Evolutionary conservation across 2,797 vertebrate genomes (phyloP), one percentile per base, ranked within the genome.

Genomic region (Dendrocincla fuliginosa): DNA sequence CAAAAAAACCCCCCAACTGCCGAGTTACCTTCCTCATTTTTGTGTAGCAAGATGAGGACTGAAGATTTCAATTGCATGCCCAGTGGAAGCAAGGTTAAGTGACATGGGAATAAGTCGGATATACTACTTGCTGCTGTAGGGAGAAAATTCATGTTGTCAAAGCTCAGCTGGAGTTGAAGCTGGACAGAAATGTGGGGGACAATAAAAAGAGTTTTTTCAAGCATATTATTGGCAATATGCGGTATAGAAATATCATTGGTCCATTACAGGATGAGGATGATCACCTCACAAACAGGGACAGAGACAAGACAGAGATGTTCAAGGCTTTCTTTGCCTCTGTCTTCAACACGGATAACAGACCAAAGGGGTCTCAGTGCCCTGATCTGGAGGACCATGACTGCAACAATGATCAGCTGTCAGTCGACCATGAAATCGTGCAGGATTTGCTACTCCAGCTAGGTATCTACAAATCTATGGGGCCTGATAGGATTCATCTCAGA

Each of bases 1-100:
- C 35, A 53, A 53, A n/a, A 57, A 37, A 11, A 2, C 0, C 18
- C 42, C 9, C 18, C 18, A 44, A 47, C 18, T 6, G 10, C 20
- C 19, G 25, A 2, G 4, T 18, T 68, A 15, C n/a, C 18, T 22
- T 27, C 6, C 35, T 61, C 0, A 0, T 19, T 68, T 75, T 42
- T 57, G 5, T 30, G 7, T 22, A 68, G 13, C 9, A 61, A 52
- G 27, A 61, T 37, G 10, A 42, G 5, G 12, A 44, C 30, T 59
- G 47, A 81, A 67, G 70, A 47, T 88, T 46, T 73, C 23, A 59
- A 37, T 59, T 37, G 57, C 27, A 59, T 59, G 35, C 57, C 57
- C 16, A 59, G 35, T 4, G 11, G 24, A 59, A 27, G 33, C 57
- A 37, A 59, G 57, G 33, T 59, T 25, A 37, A 37, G 57, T 37